A percentile compares a stretch with the other conserved stretches of the same genome.
Conservation (phyloP, 2,797 vertebrate species). For the Threskiornis aethiopicus region DNA sequence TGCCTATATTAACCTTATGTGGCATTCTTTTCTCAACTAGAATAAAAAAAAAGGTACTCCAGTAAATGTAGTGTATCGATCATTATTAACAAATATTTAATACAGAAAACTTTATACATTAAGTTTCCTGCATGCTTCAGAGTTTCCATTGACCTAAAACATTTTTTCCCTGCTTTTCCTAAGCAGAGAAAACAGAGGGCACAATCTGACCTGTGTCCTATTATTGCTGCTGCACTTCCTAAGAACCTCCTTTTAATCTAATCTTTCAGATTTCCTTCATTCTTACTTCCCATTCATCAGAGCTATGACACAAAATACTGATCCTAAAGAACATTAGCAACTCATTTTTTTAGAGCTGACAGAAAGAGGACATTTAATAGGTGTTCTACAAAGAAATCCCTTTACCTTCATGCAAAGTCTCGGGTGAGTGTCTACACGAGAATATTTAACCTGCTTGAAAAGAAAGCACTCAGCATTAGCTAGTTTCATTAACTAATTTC, state of each 20-base stretch:
- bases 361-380: background rate
- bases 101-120: background rate
- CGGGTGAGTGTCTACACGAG: conserved; percentile 73
- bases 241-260: background rate
- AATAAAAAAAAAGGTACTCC: background rate
- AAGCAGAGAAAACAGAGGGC: background rate
- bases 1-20: background rate
- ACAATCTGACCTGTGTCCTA: background rate
- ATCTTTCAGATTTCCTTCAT: background rate
- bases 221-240: background rate
- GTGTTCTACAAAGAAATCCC: background rate
- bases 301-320: background rate
- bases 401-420: conserved; percentile 78
- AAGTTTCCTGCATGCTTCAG: background rate
- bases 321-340: background rate
- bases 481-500: background rate
- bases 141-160: background rate
- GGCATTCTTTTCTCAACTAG: background rate
- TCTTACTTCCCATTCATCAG: background rate
- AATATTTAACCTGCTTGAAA: conserved; percentile 70
- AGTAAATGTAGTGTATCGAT: background rate
- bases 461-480: background rate
- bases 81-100: background rate
- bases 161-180: background rate
- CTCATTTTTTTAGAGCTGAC: background rate